Conservation (phyloP, 2,888 invertebrate genomes). For the Hymenopus coronatus region DNA sequence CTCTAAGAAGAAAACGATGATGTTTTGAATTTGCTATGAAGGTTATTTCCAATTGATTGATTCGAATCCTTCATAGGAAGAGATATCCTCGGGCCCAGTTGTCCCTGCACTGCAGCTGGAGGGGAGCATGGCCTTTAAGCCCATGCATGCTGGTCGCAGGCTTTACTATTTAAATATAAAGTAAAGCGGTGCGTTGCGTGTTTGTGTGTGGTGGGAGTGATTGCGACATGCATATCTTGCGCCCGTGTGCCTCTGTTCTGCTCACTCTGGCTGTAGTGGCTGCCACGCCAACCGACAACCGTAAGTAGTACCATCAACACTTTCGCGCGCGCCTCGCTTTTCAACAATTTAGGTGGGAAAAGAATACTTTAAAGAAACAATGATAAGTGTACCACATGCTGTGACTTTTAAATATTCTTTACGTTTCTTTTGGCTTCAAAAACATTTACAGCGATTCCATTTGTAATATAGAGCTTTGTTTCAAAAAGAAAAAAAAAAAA, state of each 20-base stretch:
- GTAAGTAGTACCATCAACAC: neutral
- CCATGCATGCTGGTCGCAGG: neutral
- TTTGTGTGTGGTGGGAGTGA: neutral
- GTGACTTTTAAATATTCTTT: no score
- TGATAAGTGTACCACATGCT: no score
- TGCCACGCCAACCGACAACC: neutral
- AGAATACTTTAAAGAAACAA: no score
- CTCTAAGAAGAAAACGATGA: neutral
- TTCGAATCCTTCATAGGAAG: neutral
- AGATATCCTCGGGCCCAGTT: neutral
- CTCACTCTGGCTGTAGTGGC: neutral
- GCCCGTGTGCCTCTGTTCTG: neutral
- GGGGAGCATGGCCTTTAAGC: neutral
- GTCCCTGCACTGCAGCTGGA: neutral
- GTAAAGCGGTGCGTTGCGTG: neutral
- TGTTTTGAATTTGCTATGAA: neutral
- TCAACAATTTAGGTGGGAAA: no score
- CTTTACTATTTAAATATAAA: neutral
- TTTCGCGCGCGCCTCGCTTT: neutral
- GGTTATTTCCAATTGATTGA: neutral
- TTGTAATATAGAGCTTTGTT: no score
- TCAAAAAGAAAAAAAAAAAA: no score
- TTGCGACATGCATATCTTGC: neutral
- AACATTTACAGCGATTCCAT: no score
- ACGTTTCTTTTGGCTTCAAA: no score